These are phyloP conservation scores for Autographa pulchrina DNA, from an alignment of 2,888 invertebrate genomes.

Conservation along the genomic window DNA sequence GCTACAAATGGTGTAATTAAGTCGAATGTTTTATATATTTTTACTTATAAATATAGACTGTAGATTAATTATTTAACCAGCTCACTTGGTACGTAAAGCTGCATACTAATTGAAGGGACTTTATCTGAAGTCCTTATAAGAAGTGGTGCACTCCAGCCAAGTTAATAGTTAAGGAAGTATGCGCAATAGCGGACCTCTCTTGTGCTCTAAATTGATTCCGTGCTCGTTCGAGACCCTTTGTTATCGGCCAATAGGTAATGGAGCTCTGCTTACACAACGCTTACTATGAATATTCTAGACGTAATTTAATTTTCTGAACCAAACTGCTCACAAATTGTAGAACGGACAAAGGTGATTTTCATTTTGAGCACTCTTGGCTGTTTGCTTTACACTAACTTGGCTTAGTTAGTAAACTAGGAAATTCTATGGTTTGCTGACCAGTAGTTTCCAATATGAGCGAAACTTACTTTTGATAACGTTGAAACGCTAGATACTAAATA, in stretches of 20 bases:
- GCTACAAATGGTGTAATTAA: too few species aligned
- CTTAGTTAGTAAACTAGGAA: not conserved
- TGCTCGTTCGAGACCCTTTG: constrained; percentile 63
- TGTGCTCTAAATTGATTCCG: constrained; percentile 70
- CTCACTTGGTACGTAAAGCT: constrained; percentile 6
- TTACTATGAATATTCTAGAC: constrained; percentile 67
- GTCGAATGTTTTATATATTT: too few species aligned
- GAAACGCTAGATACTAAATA: not conserved
- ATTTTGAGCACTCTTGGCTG: constrained; percentile 13
- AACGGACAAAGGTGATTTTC: constrained; percentile 24
- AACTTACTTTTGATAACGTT: not conserved
- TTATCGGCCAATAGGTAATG: constrained; percentile 66
- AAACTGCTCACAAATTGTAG: constrained; percentile 38
- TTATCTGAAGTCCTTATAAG: constrained; percentile 48
- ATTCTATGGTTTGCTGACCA: not conserved
- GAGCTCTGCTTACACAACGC: constrained; percentile 64
- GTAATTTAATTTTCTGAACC: constrained; percentile 62
- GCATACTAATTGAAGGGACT: constrained; percentile 47
- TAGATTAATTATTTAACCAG: not conserved
- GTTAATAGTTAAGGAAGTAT: constrained; percentile 67
- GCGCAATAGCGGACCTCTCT: constrained; percentile 62
- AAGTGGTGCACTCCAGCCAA: constrained; percentile 50
- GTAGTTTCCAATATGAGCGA: not conserved
- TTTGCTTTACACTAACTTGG: not conserved
- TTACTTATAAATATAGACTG: too few species aligned